Conservation (phyloP, 2,113 vertebrate genomes). For the Callipepla californica region DNA sequence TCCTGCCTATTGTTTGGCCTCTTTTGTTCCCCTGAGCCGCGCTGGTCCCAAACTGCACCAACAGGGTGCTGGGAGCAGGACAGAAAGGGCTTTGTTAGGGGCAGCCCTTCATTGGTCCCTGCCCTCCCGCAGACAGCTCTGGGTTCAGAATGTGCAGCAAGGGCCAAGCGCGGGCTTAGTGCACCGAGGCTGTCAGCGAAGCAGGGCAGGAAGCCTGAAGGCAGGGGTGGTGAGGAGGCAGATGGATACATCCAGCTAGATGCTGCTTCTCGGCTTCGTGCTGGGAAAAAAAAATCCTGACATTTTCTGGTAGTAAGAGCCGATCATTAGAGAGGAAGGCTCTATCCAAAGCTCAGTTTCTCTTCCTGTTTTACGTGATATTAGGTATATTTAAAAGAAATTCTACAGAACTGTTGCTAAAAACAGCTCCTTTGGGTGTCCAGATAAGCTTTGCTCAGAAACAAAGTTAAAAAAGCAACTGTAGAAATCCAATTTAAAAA, state of each 20-base stretch:
- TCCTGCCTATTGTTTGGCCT: slow-evolving; percentile 49
- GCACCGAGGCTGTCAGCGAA: background rate
- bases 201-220: background rate
- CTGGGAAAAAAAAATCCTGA: background rate
- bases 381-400: background rate
- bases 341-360: background rate
- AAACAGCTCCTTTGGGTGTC: background rate
- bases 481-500: background rate
- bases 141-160: background rate
- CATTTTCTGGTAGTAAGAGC: background rate
- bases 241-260: background rate
- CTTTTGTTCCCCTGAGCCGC: slow-evolving; percentile 28
- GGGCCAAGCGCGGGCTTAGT: background rate
- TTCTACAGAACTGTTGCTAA: background rate
- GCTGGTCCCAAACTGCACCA: background rate
- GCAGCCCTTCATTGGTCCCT: background rate
- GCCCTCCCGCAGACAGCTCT: background rate
- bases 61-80: slow-evolving; percentile 21
- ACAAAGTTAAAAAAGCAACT: background rate
- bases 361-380: background rate
- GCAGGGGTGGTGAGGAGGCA: background rate
- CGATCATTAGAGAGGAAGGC: background rate
- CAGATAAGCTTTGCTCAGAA: background rate
- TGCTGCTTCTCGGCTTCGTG: background rate
- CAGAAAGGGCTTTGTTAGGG: slow-evolving; percentile 38